phyloP scores from a whole-genome alignment of 2,113 vertebrate genomes.

The Hippopotamus amphibius region DNA sequence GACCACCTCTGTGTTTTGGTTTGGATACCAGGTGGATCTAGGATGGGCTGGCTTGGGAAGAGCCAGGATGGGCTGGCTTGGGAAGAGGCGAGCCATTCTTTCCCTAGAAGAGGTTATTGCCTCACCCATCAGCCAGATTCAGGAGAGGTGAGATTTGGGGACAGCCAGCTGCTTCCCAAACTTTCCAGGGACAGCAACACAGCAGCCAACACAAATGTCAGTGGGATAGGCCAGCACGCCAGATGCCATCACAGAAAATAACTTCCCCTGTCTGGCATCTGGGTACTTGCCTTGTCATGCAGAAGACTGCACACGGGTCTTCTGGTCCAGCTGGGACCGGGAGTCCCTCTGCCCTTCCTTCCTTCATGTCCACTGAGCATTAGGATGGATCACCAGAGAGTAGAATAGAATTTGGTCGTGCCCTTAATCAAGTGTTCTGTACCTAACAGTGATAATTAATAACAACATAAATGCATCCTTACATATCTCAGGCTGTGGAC shows the following conservation, averaged over 20 bases:
- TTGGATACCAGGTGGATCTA: rapidly evolving
- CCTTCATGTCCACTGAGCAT: neutral
- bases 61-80: neutral
- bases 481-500: neutral
- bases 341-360: neutral
- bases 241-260: conserved; percentile 73
- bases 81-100: neutral
- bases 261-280: conserved; percentile 67
- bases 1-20: neutral
- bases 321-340: neutral
- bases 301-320: neutral
- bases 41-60: neutral
- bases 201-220: conserved; percentile 71
- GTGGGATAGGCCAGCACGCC: conserved; percentile 52
- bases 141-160: neutral
- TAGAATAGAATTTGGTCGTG: neutral
- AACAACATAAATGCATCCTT: neutral
- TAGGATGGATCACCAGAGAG: neutral
- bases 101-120: neutral
- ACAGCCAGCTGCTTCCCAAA: conserved; percentile 51
- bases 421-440: neutral
- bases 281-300: conserved; percentile 28
- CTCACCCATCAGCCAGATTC: neutral
- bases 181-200: conserved; percentile 42
- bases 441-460: neutral